These are phyloP conservation scores for Lithophane ornitopus DNA, from an alignment of 2,888 invertebrate genomes.

Conservation along the genomic window DNA sequence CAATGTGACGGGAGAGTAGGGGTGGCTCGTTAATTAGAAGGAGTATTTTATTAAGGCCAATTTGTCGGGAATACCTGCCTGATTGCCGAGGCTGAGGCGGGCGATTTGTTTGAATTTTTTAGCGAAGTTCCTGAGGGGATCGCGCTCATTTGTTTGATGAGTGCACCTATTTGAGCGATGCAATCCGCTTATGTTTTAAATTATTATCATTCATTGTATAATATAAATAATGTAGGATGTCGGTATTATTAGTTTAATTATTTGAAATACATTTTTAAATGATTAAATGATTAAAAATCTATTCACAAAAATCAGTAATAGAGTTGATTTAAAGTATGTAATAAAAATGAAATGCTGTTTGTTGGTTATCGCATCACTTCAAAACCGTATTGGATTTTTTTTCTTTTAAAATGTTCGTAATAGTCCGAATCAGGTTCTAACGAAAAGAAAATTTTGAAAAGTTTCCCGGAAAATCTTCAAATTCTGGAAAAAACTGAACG, in stretches of 20 bases:
- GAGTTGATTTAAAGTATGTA: neutral
- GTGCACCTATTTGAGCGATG: slow-evolving; percentile 49
- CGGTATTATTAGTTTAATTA: neutral
- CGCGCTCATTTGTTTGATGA: slow-evolving; percentile 64
- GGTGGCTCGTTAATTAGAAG: slow-evolving; percentile 84
- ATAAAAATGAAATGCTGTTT: no score
- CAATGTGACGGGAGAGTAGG: slow-evolving; percentile 28
- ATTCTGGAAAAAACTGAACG: no score
- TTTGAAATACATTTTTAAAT: neutral
- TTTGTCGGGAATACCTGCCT: slow-evolving; percentile 88
- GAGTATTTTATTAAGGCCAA: slow-evolving; percentile 89
- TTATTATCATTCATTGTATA: neutral
- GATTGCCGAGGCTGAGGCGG: slow-evolving; percentile 76
- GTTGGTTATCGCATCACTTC: no score
- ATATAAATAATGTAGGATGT: neutral
- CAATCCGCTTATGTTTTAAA: slow-evolving; percentile 36
- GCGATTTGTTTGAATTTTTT: slow-evolving; percentile 78
- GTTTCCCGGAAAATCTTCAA: no score
- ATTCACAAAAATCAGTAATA: neutral
- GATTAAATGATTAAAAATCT: neutral
- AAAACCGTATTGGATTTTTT: no score
- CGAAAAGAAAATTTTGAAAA: no score
- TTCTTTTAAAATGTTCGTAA: no score
- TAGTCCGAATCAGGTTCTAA: no score
- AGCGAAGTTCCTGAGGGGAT: slow-evolving; percentile 64